Base-by-base conservation (phyloP, 2,888 invertebrate genomes). In the Plebejus melissa region DNA sequence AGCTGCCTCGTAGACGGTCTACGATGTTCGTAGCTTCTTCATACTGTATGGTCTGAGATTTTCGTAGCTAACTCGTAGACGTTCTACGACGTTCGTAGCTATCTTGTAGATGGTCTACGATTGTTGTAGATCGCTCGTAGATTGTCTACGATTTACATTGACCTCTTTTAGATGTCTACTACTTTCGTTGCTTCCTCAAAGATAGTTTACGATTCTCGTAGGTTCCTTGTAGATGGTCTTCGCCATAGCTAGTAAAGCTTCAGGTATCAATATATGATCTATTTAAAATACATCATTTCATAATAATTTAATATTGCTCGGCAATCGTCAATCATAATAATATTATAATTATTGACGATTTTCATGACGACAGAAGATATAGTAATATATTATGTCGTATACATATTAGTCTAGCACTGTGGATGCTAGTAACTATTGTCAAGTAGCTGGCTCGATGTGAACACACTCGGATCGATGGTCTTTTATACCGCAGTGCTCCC, bases 381-480 rank as follows among this genome's bases (percentile, higher is more conserved):
- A 32, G 2, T 32, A 32, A 32, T 32, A 32, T 32, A 32, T 32
- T 32, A 32, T 32, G 32, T 46, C 9, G 1, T 46, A 46, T 5
- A 46, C 46, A 46, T 46, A 9, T 5, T 46, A 5, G 5, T 46
- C 32, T 32, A 32, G 32, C 32, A 32, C 1, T 32, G 32, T 32
- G 2, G 16, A 54, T 54, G 22, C 9, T 60, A 60, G 60, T 11
- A 11, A 60, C 11, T 28, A 22, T 28, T 32, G 13, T n/a, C 74
- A 7, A 86, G 82, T 83, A 2, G 0, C 82, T 82, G 85, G 6
- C 79, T 79, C 22, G 78, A 76, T 81, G 75, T 76, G 78, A 89
- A 88, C 80, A 77, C 76, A 80, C 83, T 60, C 80, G 85, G 90
- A 82, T 90, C 90, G 90, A 90, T 90, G 82, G 84, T 82, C 83